Percentiles rank a stretch among this genome's conserved stretches.
These are phyloP conservation scores for Coregonus suidteri DNA, from an alignment of 2,797 vertebrate species.

Conservation along the genomic window DNA sequence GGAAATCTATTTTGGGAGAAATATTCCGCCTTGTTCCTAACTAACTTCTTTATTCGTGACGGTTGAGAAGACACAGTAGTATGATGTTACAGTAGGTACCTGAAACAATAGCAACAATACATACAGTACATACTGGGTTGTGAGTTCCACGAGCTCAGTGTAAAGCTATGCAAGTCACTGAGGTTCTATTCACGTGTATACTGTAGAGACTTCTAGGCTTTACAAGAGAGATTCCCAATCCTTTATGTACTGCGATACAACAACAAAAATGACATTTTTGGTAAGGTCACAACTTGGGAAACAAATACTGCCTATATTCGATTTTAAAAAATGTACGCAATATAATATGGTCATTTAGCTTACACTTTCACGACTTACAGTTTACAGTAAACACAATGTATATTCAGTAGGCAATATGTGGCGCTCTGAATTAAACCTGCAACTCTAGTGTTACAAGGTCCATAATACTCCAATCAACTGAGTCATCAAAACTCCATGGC, in stretches of 20 bases:
- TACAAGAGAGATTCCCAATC: constrained; percentile 18
- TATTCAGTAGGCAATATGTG: not conserved
- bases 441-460: not conserved
- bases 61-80: constrained; percentile 27
- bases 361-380: not conserved
- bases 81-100: constrained; percentile 22
- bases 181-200: constrained; percentile 13
- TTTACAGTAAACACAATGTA: not conserved
- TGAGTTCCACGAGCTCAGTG: constrained; percentile 51
- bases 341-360: not conserved
- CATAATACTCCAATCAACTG: not conserved
- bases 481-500: not conserved
- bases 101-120: constrained; percentile 61
- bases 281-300: not conserved
- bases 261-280: too few relatives aligned
- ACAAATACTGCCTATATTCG: not conserved
- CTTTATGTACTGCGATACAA: too few relatives aligned
- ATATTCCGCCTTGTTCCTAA: not conserved
- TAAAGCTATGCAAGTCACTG: constrained; percentile 41
- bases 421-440: not conserved
- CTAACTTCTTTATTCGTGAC: not conserved
- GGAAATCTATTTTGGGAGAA: constrained; percentile 23
- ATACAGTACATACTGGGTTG: constrained; percentile 6
- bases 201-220: constrained; percentile 37
- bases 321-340: not conserved